These are phyloP conservation scores for Bubo scandiacus DNA, from an alignment of 2,113 vertebrate genomes.

Conservation along the genomic window DNA sequence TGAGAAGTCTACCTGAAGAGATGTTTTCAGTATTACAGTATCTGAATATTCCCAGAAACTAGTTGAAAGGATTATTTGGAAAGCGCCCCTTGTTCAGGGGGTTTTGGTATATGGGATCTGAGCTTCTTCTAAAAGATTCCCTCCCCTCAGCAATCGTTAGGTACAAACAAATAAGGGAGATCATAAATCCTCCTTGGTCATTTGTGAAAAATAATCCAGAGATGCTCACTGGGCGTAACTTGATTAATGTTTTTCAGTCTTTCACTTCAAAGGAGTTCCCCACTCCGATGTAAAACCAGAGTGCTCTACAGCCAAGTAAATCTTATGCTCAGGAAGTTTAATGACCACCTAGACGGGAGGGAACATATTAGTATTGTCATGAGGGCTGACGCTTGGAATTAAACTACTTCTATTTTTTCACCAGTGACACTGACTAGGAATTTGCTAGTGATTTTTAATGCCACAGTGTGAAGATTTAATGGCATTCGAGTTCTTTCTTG, in stretches of 20 bases:
- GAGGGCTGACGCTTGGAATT: not conserved
- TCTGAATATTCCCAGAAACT: not conserved
- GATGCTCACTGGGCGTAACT: not conserved
- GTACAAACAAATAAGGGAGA: not conserved
- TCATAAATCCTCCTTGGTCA: not conserved
- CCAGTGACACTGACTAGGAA: not conserved
- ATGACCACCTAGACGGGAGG: not conserved
- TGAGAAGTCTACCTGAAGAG: not conserved
- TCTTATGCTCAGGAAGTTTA: not conserved
- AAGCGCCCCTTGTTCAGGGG: not conserved
- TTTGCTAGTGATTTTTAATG: not conserved
- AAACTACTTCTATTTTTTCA: not conserved
- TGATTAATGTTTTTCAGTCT: not conserved
- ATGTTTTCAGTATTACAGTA: not conserved
- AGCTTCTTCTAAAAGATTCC: not conserved
- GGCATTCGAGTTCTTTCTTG: not conserved
- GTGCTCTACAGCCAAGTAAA: not conserved
- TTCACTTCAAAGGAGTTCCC: not conserved
- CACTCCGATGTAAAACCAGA: not conserved
- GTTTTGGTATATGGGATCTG: accelerated
- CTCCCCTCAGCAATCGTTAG: not conserved
- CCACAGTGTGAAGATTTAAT: not conserved
- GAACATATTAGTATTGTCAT: not conserved
- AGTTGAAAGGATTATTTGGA: not conserved
- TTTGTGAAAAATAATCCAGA: not conserved